These are phyloP conservation scores for Noctuana brunneofusca DNA, from an alignment of 2,888 invertebrate genomes.

Conservation along the genomic window DNA sequence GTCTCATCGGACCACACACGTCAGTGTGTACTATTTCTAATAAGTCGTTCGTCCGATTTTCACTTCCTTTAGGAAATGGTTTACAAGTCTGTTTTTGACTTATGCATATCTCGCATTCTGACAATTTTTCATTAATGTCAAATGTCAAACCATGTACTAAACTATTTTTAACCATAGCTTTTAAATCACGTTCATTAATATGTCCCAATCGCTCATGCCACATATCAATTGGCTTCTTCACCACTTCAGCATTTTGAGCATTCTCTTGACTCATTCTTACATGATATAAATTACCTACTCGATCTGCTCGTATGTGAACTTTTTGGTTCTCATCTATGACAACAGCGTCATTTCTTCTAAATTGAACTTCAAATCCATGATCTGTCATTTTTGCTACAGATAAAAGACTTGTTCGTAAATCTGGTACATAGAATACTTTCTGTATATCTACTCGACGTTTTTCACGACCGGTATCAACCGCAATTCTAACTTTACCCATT, in stretches of 20 bases:
- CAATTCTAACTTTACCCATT: slow-evolving; percentile 29
- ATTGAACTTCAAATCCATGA: slow-evolving; percentile 31
- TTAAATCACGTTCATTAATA: not conserved
- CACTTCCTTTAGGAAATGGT: slow-evolving; percentile 32
- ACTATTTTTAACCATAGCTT: slow-evolving; percentile 14
- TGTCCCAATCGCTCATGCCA: slow-evolving; percentile 1
- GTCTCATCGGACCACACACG: slow-evolving; percentile 35
- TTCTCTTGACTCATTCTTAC: slow-evolving; percentile 32
- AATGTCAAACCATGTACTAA: slow-evolving; percentile 32
- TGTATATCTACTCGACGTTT: slow-evolving; percentile 26
- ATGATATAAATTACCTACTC: slow-evolving; percentile 34
- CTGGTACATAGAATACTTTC: slow-evolving; percentile 36
- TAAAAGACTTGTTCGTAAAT: slow-evolving; percentile 33
- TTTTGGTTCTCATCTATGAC: slow-evolving; percentile 32
- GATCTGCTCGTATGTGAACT: slow-evolving; percentile 34
- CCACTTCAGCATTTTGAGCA: slow-evolving; percentile 23
- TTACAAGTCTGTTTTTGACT: slow-evolving; percentile 23
- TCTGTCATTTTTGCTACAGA: slow-evolving; percentile 36
- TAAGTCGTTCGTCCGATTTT: slow-evolving; percentile 32
- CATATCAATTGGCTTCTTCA: not conserved
- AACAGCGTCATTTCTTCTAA: slow-evolving; percentile 29
- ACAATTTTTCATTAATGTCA: slow-evolving; percentile 26
- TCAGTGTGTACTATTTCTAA: slow-evolving; percentile 30
- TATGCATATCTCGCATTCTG: slow-evolving; percentile 26
- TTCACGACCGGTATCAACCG: slow-evolving; percentile 30